phyloP scores from a whole-genome alignment of 2,888 invertebrate species.

The Pelosia muscerda region DNA sequence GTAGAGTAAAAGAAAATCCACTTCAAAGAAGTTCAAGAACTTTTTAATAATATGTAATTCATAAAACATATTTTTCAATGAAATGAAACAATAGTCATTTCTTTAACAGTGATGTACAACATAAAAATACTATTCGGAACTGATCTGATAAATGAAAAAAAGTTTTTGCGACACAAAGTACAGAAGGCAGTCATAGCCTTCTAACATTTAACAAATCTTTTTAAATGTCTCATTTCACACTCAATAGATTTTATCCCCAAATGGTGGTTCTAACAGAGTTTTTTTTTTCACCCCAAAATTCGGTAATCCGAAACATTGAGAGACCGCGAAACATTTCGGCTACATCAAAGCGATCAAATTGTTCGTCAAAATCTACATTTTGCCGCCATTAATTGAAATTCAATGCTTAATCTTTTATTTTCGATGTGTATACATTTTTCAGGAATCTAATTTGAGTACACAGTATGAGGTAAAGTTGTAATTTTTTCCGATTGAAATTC shows the following conservation, averaged over 20 bases:
- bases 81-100: background rate
- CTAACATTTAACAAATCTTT: conserved; percentile 42
- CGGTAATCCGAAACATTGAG: conserved; percentile 50
- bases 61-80: no score
- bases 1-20: no score
- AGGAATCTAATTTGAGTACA: conserved; percentile 18
- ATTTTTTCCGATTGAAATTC: background rate
- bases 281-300: conserved; percentile 39
- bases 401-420: conserved; percentile 52
- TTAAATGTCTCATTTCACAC: conserved; percentile 49
- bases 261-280: conserved; percentile 36
- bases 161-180: background rate
- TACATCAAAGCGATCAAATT: conserved; percentile 63
- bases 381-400: conserved; percentile 55
- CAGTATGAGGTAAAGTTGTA: background rate
- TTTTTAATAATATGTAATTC: no score
- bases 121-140: background rate
- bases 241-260: conserved; percentile 47
- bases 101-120: background rate
- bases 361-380: conserved; percentile 41
- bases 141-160: background rate
- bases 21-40: no score
- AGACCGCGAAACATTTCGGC: conserved; percentile 38
- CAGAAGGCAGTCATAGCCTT: conserved; percentile 16
- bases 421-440: conserved; percentile 30